These are phyloP conservation scores for Pleuronectes platessa DNA, from an alignment of 2,113 vertebrate genomes.

Conservation along the genomic window DNA sequence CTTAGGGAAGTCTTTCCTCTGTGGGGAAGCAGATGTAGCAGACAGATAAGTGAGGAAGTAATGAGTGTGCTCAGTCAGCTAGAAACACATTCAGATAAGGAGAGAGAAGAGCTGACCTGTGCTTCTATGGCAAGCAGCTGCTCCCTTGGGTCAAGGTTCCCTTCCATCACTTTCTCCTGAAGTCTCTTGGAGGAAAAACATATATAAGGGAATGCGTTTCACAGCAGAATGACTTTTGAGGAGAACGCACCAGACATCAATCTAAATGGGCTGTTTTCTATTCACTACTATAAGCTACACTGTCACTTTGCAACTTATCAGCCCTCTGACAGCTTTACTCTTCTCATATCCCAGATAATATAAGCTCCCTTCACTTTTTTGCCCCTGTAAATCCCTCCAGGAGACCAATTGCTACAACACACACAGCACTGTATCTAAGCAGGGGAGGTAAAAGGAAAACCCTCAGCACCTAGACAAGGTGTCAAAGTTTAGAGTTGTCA, in stretches of 20 bases:
- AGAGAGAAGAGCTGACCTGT: slow-evolving; percentile 81
- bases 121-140: slow-evolving; percentile 86
- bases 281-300: background rate
- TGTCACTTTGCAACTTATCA: background rate
- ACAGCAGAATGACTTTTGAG: background rate
- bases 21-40: slow-evolving; percentile 30
- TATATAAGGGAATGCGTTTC: background rate
- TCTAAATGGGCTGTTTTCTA: background rate
- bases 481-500: no score
- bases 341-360: background rate
- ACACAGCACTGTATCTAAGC: no score
- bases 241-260: background rate
- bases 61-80: slow-evolving; percentile 18
- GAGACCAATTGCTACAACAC: no score
- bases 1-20: slow-evolving; percentile 88
- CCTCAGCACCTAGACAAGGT: no score
- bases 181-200: slow-evolving; percentile 71
- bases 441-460: no score
- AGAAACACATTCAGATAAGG: background rate
- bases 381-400: no score
- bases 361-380: background rate
- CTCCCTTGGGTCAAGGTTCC: slow-evolving; percentile 89
- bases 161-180: slow-evolving; percentile 84
- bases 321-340: background rate
- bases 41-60: slow-evolving; percentile 21